These are phyloP conservation scores for Pollachius pollachius DNA, from an alignment of 2,113 vertebrate genomes.

Conservation along the genomic window DNA sequence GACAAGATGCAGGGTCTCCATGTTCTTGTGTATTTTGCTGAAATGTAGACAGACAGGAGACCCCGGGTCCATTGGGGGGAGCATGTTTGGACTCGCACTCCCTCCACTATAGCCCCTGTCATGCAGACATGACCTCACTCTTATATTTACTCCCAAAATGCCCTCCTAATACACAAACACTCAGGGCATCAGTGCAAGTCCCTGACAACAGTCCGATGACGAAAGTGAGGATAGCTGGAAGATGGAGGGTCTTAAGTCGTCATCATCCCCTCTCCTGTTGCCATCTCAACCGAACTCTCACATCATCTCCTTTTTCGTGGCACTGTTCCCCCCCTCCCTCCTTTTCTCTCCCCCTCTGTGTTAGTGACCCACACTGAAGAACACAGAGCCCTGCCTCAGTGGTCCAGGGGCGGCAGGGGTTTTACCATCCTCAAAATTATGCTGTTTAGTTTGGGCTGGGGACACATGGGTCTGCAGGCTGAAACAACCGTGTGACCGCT, in stretches of 20 bases:
- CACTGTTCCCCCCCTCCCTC: background rate
- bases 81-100: background rate
- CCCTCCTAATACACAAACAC: constrained; percentile 57
- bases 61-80: background rate
- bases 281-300: background rate
- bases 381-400: too few relatives aligned
- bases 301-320: background rate
- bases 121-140: constrained; percentile 24
- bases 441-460: too few relatives aligned
- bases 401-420: too few relatives aligned
- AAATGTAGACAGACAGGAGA: too few relatives aligned
- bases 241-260: constrained; percentile 45
- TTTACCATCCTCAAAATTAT: too few relatives aligned
- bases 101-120: constrained; percentile 44
- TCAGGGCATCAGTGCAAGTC: constrained; percentile 14
- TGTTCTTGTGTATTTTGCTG: too few relatives aligned
- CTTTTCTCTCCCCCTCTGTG: background rate
- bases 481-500: too few relatives aligned
- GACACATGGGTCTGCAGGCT: too few relatives aligned
- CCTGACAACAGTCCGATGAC: constrained; percentile 61
- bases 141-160: constrained; percentile 52
- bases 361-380: too few relatives aligned
- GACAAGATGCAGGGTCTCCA: background rate
- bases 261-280: constrained; percentile 30
- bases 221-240: constrained; percentile 43